Conservation (phyloP, 2,113 vertebrate genomes). For the Ia io region DNA sequence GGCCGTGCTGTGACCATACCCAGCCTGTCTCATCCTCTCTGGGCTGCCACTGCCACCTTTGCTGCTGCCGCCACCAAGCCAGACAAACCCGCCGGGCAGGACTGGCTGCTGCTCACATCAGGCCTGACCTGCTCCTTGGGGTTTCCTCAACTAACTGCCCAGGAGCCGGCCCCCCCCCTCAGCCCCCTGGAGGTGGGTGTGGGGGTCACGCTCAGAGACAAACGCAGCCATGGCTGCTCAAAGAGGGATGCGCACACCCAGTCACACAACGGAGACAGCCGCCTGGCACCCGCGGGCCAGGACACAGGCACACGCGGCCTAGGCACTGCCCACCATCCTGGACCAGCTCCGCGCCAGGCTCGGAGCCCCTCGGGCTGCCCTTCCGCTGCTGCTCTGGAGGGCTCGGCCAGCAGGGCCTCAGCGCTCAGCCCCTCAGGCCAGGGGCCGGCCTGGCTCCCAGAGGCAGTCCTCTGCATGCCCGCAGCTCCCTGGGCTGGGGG, state of each 20-base stretch:
- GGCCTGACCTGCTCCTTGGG: neutral
- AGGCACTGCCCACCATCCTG: neutral
- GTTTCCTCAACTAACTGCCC: neutral
- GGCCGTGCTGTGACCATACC: neutral
- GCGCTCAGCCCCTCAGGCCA: neutral
- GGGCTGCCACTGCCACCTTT: neutral
- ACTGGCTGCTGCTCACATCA: neutral
- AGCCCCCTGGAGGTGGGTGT: neutral
- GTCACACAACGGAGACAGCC: neutral
- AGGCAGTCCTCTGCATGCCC: too few species aligned
- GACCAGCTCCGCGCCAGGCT: neutral
- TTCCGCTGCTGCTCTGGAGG: neutral
- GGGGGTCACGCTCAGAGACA: neutral
- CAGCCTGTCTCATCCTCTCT: neutral
- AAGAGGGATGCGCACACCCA: neutral
- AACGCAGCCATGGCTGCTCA: neutral
- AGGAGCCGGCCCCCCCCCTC: neutral
- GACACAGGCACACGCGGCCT: too few species aligned
- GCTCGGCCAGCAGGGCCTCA: neutral
- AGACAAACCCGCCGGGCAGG: slow-evolving; percentile 64
- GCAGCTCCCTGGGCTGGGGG: neutral
- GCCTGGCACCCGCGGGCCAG: neutral
- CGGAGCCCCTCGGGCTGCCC: neutral
- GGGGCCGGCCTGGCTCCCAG: too few species aligned
- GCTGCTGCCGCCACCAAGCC: neutral